A percentile compares a stretch with the other conserved stretches of the same genome.
Evolutionary conservation across 2,797 vertebrate genomes (phyloP).

Genomic region (Squalus acanthias): DNA sequence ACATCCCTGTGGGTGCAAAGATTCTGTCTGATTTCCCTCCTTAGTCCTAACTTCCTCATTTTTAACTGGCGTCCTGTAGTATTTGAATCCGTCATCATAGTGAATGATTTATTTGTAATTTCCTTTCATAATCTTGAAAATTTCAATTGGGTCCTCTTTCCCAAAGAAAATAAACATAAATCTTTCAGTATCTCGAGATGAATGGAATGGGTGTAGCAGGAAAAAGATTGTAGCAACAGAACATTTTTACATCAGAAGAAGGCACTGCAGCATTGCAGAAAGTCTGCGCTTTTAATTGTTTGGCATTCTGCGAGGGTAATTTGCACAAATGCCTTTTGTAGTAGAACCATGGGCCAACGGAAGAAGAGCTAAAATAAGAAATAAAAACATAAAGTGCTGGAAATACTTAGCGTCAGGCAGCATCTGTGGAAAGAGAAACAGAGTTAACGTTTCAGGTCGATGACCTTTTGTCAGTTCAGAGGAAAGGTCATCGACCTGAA

Average conservation of each 20-base stretch:
- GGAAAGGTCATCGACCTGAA: too few relatives aligned
- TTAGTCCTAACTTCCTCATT: not conserved
- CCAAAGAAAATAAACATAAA: not conserved
- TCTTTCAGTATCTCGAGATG: not conserved
- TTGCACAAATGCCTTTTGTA: constrained; percentile 1
- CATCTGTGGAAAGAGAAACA: too few relatives aligned
- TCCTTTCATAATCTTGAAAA: not conserved
- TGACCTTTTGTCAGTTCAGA: too few relatives aligned
- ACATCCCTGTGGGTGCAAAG: not conserved
- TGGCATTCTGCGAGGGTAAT: not conserved
- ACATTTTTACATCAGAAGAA: not conserved
- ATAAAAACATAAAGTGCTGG: not conserved
- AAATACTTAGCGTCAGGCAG: too few relatives aligned
- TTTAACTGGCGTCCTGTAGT: not conserved
- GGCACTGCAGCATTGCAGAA: not conserved
- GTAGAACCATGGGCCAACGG: not conserved
- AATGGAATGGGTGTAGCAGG: not conserved
- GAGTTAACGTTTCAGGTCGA: too few relatives aligned
- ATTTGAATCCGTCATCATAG: not conserved
- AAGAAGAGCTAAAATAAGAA: not conserved
- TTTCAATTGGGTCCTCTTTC: not conserved
- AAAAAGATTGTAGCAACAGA: not conserved
- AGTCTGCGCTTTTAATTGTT: not conserved
- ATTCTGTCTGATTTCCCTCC: not conserved
- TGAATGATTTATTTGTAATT: not conserved